Percentiles rank a stretch among this genome's conserved stretches.
Conservation (phyloP, 2,888 invertebrate genomes). For the Lasioglossum marginatum region DNA sequence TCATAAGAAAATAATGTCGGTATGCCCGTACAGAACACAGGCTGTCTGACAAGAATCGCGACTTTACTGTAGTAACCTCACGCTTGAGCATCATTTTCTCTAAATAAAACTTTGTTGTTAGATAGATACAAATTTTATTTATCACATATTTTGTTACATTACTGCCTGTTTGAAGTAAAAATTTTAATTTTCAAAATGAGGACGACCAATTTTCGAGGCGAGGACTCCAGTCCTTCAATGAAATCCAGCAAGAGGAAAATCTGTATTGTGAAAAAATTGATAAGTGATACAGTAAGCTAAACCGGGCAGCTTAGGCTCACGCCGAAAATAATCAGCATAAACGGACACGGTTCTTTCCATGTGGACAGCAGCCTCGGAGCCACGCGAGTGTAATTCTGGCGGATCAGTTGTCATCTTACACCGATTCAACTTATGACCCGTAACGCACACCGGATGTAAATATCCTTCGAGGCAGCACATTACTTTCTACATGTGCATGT, state of each 20-base stretch:
- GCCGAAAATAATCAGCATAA: background rate
- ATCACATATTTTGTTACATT: too few species aligned
- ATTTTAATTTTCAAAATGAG: too few species aligned
- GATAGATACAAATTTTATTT: too few species aligned
- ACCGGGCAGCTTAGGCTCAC: background rate
- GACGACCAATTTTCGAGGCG: too few species aligned
- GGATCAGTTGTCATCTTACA: conserved; percentile 72
- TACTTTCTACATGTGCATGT: conserved; percentile 39
- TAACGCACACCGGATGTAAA: conserved; percentile 74
- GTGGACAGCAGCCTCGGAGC: background rate
- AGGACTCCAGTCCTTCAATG: too few species aligned
- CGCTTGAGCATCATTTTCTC: too few species aligned
- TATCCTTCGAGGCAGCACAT: conserved; percentile 72
- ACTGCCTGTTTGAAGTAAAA: too few species aligned
- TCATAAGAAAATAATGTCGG: too few species aligned
- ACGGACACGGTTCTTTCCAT: conserved; percentile 7
- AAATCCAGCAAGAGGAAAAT: background rate
- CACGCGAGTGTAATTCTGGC: conserved; percentile 48
- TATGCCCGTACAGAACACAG: too few species aligned
- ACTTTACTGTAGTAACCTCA: too few species aligned
- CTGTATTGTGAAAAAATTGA: background rate
- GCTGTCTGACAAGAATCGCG: too few species aligned
- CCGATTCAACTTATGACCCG: conserved; percentile 60
- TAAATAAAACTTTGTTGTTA: too few species aligned
- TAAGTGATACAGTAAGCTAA: background rate